Percentiles rank a stretch among this genome's conserved stretches.
These are phyloP conservation scores for Neoitamus cyanurus DNA, from an alignment of 2,888 invertebrate genomes.

Conservation along the genomic window DNA sequence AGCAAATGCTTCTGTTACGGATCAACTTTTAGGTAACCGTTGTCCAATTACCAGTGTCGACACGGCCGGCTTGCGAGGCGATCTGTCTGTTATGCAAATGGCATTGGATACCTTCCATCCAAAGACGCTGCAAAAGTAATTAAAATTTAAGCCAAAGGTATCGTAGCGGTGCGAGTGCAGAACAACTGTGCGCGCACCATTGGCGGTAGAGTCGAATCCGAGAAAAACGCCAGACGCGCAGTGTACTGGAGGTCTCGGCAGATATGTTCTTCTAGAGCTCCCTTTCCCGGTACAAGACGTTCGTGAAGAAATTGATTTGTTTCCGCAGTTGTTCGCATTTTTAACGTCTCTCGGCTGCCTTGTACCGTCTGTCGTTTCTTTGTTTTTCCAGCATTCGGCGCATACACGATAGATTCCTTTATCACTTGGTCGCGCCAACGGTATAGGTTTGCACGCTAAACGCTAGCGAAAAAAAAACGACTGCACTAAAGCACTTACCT, in stretches of 20 bases:
- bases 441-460: background rate
- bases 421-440: conserved; percentile 15
- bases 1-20: conserved; percentile 39
- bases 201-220: background rate
- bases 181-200: background rate
- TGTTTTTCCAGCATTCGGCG: conserved; percentile 15
- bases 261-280: conserved; percentile 7
- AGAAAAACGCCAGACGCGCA: background rate
- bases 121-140: conserved; percentile 25
- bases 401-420: conserved; percentile 32
- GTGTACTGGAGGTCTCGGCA: background rate
- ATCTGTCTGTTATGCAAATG: conserved; percentile 43
- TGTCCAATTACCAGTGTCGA: conserved; percentile 42
- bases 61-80: background rate
- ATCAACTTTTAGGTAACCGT: conserved; percentile 44
- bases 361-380: conserved; percentile 40
- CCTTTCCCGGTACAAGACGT: conserved; percentile 20
- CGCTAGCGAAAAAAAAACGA: background rate
- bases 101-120: background rate
- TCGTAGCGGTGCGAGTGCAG: background rate
- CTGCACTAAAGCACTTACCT: background rate
- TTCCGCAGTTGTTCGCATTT: conserved; percentile 47
- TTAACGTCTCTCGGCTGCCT: conserved; percentile 16
- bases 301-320: conserved; percentile 49
- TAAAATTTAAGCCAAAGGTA: conserved; percentile 40